These are phyloP conservation scores for Sternotherus odoratus DNA, from an alignment of 2,797 vertebrate genomes.

Conservation along the genomic window DNA sequence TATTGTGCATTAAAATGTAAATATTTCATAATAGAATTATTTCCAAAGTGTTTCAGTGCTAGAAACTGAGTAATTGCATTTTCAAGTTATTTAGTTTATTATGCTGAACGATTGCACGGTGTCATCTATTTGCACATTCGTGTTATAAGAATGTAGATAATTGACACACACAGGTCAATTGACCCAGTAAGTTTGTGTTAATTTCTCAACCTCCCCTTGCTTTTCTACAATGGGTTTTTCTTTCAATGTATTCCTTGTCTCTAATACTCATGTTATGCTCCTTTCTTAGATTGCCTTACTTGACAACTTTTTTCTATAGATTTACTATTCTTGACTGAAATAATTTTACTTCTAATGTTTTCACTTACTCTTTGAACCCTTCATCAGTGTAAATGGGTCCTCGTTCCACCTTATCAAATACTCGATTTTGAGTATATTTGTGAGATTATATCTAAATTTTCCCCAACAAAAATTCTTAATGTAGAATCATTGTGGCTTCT, in stretches of 20 bases:
- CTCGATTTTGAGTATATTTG: neutral
- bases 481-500: neutral
- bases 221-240: slow-evolving; percentile 38
- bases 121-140: slow-evolving; percentile 58
- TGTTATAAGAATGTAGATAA: slow-evolving; percentile 37
- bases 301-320: neutral
- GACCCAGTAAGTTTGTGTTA: neutral
- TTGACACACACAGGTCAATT: neutral
- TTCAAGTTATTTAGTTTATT: neutral
- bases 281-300: slow-evolving; percentile 16
- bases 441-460: slow-evolving; percentile 21
- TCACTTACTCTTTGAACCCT: slow-evolving; percentile 34
- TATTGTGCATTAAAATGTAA: slow-evolving; percentile 17
- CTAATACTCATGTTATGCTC: neutral
- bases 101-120: slow-evolving; percentile 52
- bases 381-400: slow-evolving; percentile 18
- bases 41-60: slow-evolving; percentile 7
- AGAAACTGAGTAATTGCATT: neutral
- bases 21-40: neutral
- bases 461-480: neutral
- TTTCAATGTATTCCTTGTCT: slow-evolving; percentile 32
- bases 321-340: slow-evolving; percentile 40
- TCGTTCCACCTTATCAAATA: slow-evolving; percentile 16
- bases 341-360: slow-evolving; percentile 6
- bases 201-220: slow-evolving; percentile 26